Evolutionary conservation across 2,797 vertebrate genomes (phyloP).

Genomic region (Sphenopsis melanotis): DNA sequence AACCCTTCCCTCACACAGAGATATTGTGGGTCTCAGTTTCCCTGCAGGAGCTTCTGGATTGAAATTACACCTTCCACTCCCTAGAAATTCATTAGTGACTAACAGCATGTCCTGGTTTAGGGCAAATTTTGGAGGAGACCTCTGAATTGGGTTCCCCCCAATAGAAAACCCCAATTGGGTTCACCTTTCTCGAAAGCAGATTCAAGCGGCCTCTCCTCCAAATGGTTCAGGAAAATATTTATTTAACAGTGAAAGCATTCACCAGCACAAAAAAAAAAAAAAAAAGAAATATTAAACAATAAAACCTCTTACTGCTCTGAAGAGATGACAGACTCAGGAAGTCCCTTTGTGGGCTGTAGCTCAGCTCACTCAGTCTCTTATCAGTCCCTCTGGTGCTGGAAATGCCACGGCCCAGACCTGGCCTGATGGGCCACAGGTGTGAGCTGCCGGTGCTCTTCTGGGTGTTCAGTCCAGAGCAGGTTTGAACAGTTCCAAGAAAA

Average conservation of each 20-base stretch:
- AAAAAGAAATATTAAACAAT: not conserved
- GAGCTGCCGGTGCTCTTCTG: not conserved
- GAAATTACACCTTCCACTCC: not conserved
- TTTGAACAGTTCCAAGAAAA: not conserved
- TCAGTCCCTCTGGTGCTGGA: not conserved
- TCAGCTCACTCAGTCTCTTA: not conserved
- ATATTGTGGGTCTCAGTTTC: not conserved
- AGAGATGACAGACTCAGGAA: not conserved
- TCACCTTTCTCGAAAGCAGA: not conserved
- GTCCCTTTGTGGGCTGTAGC: not conserved
- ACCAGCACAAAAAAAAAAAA: not conserved
- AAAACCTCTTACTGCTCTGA: rapidly evolving
- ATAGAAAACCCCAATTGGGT: not conserved
- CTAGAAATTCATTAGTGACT: not conserved
- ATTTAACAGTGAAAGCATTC: not conserved
- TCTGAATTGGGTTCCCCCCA: not conserved
- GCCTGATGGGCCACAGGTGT: not conserved
- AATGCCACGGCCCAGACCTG: rapidly evolving
- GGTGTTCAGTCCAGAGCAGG: not conserved
- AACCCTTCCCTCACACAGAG: too few relatives aligned
- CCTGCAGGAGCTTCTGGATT: not conserved
- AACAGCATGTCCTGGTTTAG: not conserved
- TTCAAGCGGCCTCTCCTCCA: not conserved
- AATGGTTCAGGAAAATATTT: not conserved
- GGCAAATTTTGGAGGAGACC: not conserved